A percentile compares a stretch with the other conserved stretches of the same genome.
These are phyloP conservation scores for Tridacna crocea DNA, from an alignment of 2,888 invertebrate species.

Conservation along the genomic window DNA sequence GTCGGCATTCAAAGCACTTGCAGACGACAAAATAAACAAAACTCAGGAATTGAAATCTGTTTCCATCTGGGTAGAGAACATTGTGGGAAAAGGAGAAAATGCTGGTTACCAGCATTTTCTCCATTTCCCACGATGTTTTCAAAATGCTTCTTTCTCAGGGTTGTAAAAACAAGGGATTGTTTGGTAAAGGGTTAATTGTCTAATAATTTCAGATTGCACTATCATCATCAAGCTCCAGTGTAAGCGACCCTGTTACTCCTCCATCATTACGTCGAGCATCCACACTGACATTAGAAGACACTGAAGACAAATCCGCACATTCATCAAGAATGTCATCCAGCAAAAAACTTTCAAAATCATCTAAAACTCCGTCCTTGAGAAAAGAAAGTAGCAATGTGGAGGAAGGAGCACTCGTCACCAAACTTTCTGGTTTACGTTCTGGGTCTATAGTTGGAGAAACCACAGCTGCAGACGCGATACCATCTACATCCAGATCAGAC, in stretches of 20 bases:
- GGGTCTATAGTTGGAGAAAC: constrained; percentile 61
- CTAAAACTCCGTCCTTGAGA: constrained; percentile 40
- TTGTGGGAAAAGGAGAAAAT: too few species aligned
- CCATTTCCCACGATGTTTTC: too few species aligned
- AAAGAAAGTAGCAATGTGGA: constrained; percentile 47
- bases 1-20: too few species aligned
- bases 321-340: not conserved
- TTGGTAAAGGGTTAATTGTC: too few species aligned
- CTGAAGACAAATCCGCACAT: not conserved
- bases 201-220: constrained; percentile 6
- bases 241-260: constrained; percentile 10
- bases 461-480: constrained; percentile 16
- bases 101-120: too few species aligned
- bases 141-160: too few species aligned
- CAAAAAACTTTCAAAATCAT: constrained; percentile 17
- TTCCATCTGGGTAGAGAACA: too few species aligned
- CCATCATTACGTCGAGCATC: constrained; percentile 54
- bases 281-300: constrained; percentile 49
- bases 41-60: too few species aligned
- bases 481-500: constrained; percentile 12
- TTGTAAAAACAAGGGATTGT: too few species aligned
- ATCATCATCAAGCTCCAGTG: constrained; percentile 15
- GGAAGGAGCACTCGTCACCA: constrained; percentile 45
- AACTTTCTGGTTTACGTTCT: constrained; percentile 41
- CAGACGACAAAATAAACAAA: too few species aligned